Base-by-base conservation (phyloP, 2,888 invertebrate genomes). In the Erebia epiphron region DNA sequence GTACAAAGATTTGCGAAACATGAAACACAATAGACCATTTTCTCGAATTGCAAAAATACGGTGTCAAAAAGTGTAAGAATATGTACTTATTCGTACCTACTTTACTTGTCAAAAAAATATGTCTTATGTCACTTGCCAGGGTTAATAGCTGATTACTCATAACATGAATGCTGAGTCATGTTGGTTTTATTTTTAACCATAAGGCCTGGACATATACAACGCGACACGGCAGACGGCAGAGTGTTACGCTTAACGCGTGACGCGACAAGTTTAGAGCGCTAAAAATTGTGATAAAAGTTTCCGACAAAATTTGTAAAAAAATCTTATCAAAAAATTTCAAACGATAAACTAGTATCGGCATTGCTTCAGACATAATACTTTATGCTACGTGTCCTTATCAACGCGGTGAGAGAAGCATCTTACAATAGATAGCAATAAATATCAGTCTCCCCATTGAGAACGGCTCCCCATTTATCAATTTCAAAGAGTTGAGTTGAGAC, bases 81-180 rank as follows among this genome's bases (percentile, higher is more conserved):
- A n/a, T n/a, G n/a, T n/a, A n/a, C n/a, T n/a, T n/a, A 61, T 7
- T 14, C 9, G 1, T 54, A 54, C 9, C 9, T 16, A 26, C 13
- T 26, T 9, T 49, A 21, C n/a, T 46, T 43, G 11, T 11, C 13
- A 13, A 18, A 62, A 49, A 62, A 21, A 11, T 46, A 3, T 62
- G 18, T 62, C n/a, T 41, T 60, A n/a, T n/a, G 60, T 41, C 10
- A 41, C 16, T 41, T 60, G 60, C 41, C 62, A 62, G 62, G 62
- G 43, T 61, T 61, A 41, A 43, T n/a, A 46, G 62, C 46, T 21
- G 46, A 62, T 62, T 62, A 62, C 21, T 62, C 62, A 62, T 62
- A 21, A 21, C 18, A 13, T 43, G 43, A 46, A 4, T 9, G 18
- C 62, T 62, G 62, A 49, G 49, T 62, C 62, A 62, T 49, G 21